Conservation (phyloP, 2,113 vertebrate genomes). For the Otocyon megalotis region DNA sequence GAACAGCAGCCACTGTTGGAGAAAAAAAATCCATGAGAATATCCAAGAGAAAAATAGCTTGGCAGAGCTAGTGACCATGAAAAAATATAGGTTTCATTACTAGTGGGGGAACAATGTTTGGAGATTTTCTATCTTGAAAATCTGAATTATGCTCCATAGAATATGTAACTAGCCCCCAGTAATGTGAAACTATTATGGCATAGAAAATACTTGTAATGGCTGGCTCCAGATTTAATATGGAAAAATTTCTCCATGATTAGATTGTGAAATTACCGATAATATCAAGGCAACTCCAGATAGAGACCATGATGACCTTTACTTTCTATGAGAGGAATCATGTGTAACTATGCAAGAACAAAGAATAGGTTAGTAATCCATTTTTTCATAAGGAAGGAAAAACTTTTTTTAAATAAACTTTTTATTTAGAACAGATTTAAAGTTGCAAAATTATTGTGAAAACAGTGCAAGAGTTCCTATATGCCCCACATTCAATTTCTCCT, state of each 20-base stretch:
- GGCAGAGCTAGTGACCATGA: conserved; percentile 51
- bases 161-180: background rate
- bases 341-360: background rate
- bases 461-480: background rate
- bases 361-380: background rate
- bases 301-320: background rate
- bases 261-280: conserved; percentile 41
- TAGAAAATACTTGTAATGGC: conserved; percentile 38
- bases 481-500: background rate
- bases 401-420: background rate
- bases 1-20: conserved; percentile 70
- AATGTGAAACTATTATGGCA: conserved; percentile 6
- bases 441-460: background rate
- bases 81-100: conserved; percentile 73
- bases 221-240: conserved; percentile 23
- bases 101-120: conserved; percentile 34
- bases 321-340: background rate
- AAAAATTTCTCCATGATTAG: conserved; percentile 36
- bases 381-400: background rate
- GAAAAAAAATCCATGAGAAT: conserved; percentile 64
- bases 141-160: conserved; percentile 50
- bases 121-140: conserved; percentile 49
- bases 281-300: background rate
- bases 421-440: background rate
- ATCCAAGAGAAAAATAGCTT: conserved; percentile 66